Conservation (phyloP, 2,888 invertebrate genomes). For the Oligia strigilis region DNA sequence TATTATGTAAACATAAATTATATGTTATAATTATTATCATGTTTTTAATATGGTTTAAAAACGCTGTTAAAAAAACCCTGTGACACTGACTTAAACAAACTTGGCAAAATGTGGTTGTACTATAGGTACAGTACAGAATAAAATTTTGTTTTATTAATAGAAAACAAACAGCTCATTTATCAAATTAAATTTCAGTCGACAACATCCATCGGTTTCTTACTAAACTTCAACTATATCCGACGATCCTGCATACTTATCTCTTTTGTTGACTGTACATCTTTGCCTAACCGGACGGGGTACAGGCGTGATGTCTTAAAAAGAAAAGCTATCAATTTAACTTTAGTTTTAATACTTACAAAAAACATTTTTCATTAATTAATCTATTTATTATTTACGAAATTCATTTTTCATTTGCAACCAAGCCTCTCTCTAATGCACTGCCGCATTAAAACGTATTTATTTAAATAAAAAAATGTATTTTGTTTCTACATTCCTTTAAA, state of each 20-base stretch:
- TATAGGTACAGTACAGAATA: too few relatives aligned
- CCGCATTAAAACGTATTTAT: slow-evolving; percentile 7
- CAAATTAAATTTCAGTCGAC: too few relatives aligned
- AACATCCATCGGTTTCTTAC: too few relatives aligned
- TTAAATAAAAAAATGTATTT: slow-evolving; percentile 6
- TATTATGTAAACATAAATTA: background rate
- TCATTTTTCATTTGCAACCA: background rate
- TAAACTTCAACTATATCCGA: too few relatives aligned
- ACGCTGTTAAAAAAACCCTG: background rate
- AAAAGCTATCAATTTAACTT: background rate
- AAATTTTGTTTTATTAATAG: too few relatives aligned
- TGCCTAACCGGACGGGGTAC: accelerated
- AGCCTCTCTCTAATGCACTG: slow-evolving; percentile 32
- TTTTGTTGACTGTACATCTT: background rate
- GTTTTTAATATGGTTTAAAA: background rate
- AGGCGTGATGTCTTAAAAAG: background rate
- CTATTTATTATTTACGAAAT: slow-evolving; percentile 18
- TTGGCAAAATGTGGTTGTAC: background rate
- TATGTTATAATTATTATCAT: background rate
- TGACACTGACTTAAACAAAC: background rate
- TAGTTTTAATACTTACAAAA: background rate
- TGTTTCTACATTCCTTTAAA: slow-evolving; percentile 43
- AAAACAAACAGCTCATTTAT: too few relatives aligned
- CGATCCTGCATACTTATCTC: too few relatives aligned
- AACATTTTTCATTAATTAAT: slow-evolving; percentile 16